Percentiles rank a stretch among this genome's conserved stretches.
phyloP scores from a whole-genome alignment of 1,140 invertebrate species.

The Leptoteleia sp. region DNA sequence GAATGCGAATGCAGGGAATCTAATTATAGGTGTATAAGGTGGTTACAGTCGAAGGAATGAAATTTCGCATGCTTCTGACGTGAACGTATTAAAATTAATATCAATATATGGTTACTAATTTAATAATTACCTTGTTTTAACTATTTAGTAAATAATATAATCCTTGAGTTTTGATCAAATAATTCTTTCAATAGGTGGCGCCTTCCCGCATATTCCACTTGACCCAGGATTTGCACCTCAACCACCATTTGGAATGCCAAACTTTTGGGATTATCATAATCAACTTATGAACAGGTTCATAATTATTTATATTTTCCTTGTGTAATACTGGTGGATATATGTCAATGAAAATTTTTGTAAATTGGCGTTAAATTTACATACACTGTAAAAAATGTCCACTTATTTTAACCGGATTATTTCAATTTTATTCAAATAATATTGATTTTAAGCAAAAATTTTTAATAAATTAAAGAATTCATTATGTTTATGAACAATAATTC shows the following conservation, averaged over 20 bases:
- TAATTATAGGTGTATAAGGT: constrained; percentile 16
- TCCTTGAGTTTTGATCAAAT: background rate
- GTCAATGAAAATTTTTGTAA: constrained; percentile 49
- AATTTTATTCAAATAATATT: no score
- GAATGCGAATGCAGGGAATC: constrained; percentile 22
- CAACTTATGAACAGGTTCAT: constrained; percentile 52
- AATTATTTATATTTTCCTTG: constrained; percentile 6
- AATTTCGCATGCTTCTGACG: constrained; percentile 34
- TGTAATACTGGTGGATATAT: constrained; percentile 41
- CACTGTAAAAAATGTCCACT: no score
- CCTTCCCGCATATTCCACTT: constrained; percentile 34
- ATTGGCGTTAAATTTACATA: constrained; percentile 25
- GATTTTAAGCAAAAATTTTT: no score
- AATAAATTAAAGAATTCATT: no score
- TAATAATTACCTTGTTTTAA: background rate
- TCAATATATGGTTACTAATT: constrained; percentile 34
- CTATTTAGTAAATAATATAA: no score
- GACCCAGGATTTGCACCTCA: constrained; percentile 55
- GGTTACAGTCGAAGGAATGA: constrained; percentile 5
- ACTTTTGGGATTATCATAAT: constrained; percentile 36
- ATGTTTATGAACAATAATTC: no score
- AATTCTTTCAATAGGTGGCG: constrained; percentile 23
- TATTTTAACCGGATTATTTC: no score
- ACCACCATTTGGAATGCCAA: constrained; percentile 18
- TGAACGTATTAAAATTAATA: background rate